Percentiles rank a stretch among this genome's conserved stretches.
Conservation (phyloP, 2,888 invertebrate genomes). For the Noctuana brunneofusca region DNA sequence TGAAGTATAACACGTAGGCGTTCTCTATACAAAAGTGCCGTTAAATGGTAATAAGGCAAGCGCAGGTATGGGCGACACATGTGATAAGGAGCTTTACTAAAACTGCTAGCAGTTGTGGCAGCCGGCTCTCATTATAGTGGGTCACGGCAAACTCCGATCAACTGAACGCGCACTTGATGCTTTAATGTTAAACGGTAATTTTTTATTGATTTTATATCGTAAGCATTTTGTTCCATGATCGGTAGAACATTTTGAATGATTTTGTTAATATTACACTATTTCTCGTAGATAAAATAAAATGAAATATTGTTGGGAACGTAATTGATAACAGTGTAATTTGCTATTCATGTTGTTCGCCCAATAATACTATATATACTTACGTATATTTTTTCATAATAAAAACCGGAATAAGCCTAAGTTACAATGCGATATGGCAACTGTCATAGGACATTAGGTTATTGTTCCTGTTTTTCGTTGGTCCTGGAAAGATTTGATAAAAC, state of each 20-base stretch:
- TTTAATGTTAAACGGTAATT: conserved; percentile 4
- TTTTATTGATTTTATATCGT: conserved; percentile 1
- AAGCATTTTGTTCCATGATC: background rate
- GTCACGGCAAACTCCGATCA: conserved; percentile 47
- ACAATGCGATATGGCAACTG: background rate
- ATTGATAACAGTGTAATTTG: background rate
- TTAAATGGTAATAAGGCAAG: conserved; percentile 27
- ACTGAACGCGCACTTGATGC: conserved; percentile 20
- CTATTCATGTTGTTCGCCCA: background rate
- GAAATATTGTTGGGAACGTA: background rate
- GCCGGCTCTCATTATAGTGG: conserved; percentile 44
- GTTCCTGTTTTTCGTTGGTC: no score
- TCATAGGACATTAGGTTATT: no score
- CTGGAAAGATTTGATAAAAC: background rate
- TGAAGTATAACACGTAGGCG: conserved; percentile 9
- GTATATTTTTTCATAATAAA: background rate
- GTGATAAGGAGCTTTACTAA: conserved; percentile 41
- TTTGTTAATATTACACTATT: no score
- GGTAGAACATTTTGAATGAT: background rate
- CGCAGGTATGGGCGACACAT: conserved; percentile 39
- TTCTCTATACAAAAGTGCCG: conserved; percentile 20
- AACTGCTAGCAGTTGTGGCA: conserved; percentile 36
- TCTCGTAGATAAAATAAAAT: no score
- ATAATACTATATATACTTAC: background rate
- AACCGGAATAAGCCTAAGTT: background rate